Evolutionary conservation across 2,888 invertebrate genomes (phyloP).

Genomic region (Cheilosia urbana): DNA sequence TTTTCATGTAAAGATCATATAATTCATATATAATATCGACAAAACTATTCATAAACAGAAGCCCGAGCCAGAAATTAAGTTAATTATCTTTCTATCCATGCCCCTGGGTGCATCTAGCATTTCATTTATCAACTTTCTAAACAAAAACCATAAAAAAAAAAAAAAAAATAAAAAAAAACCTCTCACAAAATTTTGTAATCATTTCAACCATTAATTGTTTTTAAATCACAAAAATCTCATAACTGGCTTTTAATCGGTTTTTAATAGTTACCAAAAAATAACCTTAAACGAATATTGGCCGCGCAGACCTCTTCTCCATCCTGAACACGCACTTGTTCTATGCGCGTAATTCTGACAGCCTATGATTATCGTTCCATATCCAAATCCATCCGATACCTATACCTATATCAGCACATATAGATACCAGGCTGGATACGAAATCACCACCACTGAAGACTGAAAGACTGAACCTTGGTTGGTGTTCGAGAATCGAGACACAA

Average conservation of each 20-base stretch:
- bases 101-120: constrained; percentile 58
- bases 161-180: constrained; percentile 33
- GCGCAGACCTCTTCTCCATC: constrained; percentile 42
- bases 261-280: constrained; percentile 66
- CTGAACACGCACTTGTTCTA: constrained; percentile 71
- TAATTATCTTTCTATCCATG: constrained; percentile 57
- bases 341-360: constrained; percentile 73
- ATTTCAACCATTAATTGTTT: constrained; percentile 69
- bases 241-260: constrained; percentile 73
- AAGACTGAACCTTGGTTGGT: constrained; percentile 23
- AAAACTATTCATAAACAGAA: constrained; percentile 66
- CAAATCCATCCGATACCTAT: constrained; percentile 29
- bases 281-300: constrained; percentile 26
- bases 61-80: constrained; percentile 64
- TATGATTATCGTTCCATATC: constrained; percentile 73
- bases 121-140: constrained; percentile 72
- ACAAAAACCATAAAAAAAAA: neutral
- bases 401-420: constrained; percentile 27
- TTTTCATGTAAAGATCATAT: constrained; percentile 39
- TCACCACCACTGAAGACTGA: too few species aligned
- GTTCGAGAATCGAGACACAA: constrained; percentile 15
- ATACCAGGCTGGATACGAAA: constrained; percentile 41
- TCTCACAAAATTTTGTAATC: constrained; percentile 69
- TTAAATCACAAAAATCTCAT: constrained; percentile 67
- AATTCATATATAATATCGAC: constrained; percentile 24